A percentile compares a stretch with the other conserved stretches of the same genome.
phyloP scores from a whole-genome alignment of 1,140 invertebrate species.

The Gonatopus flavifemur region DNA sequence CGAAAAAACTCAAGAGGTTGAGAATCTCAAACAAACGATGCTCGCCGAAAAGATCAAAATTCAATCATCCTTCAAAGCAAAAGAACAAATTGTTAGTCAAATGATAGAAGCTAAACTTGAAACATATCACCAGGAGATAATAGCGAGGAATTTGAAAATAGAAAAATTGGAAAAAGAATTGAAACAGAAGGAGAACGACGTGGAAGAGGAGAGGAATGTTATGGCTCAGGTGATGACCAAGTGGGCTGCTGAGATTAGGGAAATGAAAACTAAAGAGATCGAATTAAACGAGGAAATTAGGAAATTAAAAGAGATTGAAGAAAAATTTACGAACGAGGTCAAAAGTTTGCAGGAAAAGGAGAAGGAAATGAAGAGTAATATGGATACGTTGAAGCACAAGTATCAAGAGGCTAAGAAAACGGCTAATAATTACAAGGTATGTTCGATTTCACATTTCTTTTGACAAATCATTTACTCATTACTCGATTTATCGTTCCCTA shows the following conservation, averaged over 20 bases:
- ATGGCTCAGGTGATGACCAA: constrained; percentile 46
- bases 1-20: constrained; percentile 40
- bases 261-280: constrained; percentile 34
- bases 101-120: constrained; percentile 39
- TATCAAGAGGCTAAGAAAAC: constrained; percentile 41
- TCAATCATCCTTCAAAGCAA: constrained; percentile 39
- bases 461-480: too few relatives aligned
- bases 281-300: constrained; percentile 34
- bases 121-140: constrained; percentile 35
- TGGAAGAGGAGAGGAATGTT: constrained; percentile 41
- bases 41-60: constrained; percentile 39
- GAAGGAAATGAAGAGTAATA: constrained; percentile 31
- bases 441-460: too few relatives aligned
- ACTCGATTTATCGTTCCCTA: too few relatives aligned
- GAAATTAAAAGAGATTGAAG: constrained; percentile 30
- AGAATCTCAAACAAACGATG: constrained; percentile 33
- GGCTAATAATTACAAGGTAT: constrained; percentile 50
- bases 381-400: constrained; percentile 37
- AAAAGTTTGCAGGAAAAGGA: constrained; percentile 35
- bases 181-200: constrained; percentile 35
- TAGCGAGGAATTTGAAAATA: constrained; percentile 37
- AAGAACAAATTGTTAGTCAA: constrained; percentile 41
- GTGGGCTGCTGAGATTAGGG: constrained; percentile 42
- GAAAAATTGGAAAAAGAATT: constrained; percentile 36
- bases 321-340: constrained; percentile 28